Conservation (phyloP, 1,140 invertebrate species). For the Drosophila nikananu region DNA sequence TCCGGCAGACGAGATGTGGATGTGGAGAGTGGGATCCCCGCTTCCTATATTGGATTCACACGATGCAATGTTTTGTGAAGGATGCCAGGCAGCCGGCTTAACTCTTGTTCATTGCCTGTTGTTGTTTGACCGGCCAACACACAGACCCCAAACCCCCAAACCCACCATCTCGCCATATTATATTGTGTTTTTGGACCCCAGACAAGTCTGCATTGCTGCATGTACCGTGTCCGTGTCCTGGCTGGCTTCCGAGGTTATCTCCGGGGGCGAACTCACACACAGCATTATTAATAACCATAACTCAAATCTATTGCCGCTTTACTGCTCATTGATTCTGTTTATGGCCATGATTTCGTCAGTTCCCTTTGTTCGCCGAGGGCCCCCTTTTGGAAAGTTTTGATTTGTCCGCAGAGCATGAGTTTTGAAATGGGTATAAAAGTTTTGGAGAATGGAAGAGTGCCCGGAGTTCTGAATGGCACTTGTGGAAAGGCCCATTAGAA, state of each 20-base stretch:
- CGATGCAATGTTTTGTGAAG: conserved; percentile 62
- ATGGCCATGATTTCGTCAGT: conserved; percentile 64
- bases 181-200: conserved; percentile 73
- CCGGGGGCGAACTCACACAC: conserved; percentile 21
- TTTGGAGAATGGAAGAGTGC: conserved; percentile 1
- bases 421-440: neutral
- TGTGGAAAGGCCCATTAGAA: neutral
- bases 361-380: conserved; percentile 20
- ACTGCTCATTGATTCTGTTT: conserved; percentile 82
- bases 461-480: conserved; percentile 6
- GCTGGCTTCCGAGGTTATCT: conserved; percentile 41
- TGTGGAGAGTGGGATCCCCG: conserved; percentile 15
- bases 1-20: conserved; percentile 53
- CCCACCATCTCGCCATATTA: conserved; percentile 61
- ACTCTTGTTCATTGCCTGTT: conserved; percentile 66
- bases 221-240: conserved; percentile 60
- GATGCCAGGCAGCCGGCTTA: conserved; percentile 39
- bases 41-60: conserved; percentile 79
- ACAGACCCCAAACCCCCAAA: neutral
- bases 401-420: conserved; percentile 34
- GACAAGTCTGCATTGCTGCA: conserved; percentile 81
- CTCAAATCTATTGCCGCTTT: conserved; percentile 82
- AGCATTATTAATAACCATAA: conserved; percentile 82
- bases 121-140: conserved; percentile 40
- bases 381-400: conserved; percentile 60